phyloP scores from a whole-genome alignment of 1,140 invertebrate genomes.

The Heliconius nattereri region DNA sequence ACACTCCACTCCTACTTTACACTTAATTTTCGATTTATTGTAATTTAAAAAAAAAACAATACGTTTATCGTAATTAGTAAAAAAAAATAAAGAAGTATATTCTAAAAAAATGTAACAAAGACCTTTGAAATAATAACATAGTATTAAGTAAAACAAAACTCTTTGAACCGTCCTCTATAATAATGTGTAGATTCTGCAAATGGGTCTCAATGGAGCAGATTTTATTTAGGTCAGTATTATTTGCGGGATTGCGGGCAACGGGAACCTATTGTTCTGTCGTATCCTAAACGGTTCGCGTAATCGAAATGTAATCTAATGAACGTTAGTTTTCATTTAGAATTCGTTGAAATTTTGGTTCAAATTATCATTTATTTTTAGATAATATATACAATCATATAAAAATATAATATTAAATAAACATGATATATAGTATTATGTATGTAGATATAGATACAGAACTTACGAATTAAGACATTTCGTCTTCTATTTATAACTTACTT shows the following conservation, averaged over 20 bases:
- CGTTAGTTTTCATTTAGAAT: background rate
- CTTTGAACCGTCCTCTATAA: conserved; percentile 7
- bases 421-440: no score
- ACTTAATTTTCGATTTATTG: no score
- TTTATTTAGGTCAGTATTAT: conserved; percentile 43
- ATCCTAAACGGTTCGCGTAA: conserved; percentile 34
- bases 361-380: background rate
- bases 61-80: no score
- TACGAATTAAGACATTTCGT: no score
- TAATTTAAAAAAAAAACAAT: no score
- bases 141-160: background rate
- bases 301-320: conserved; percentile 39
- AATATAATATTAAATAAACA: no score
- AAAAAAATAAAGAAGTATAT: background rate
- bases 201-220: conserved; percentile 37
- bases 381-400: background rate
- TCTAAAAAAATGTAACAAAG: background rate
- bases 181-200: conserved; percentile 31
- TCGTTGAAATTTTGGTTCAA: background rate
- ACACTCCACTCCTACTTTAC: no score
- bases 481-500: background rate
- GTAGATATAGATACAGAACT: no score
- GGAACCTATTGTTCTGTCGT: conserved; percentile 41
- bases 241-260: conserved; percentile 42
- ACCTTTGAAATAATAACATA: background rate